phyloP scores from a whole-genome alignment of 2,113 vertebrate genomes.

The Gallinago undulata region DNA sequence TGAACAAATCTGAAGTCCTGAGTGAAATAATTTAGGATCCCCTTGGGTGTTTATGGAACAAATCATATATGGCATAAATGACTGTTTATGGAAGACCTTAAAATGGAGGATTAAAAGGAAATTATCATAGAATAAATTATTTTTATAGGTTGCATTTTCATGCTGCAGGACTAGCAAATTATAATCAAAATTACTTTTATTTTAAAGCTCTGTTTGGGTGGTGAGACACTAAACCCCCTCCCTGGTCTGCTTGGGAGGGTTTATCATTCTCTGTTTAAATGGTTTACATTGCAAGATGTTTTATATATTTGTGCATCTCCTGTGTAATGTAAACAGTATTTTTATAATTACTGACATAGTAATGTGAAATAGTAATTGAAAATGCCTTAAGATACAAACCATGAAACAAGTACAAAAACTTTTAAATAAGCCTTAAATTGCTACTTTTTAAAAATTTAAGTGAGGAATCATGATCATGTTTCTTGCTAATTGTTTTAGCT shows the following conservation, averaged over 20 bases:
- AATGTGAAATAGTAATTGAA: constrained; percentile 20
- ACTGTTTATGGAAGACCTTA: not conserved
- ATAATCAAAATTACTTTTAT: not conserved
- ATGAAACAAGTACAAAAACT: constrained; percentile 25
- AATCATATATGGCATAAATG: not conserved
- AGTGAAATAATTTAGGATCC: not conserved
- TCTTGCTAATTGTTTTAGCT: constrained; percentile 49
- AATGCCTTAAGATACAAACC: constrained; percentile 25
- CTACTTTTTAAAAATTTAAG: not conserved
- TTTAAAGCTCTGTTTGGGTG: not conserved
- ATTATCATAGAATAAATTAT: not conserved
- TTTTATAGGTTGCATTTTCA: not conserved
- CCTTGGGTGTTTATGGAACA: not conserved
- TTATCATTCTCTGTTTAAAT: not conserved
- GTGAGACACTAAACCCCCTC: not conserved
- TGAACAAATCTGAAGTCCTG: not conserved
- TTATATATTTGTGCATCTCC: constrained; percentile 11
- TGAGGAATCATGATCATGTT: constrained; percentile 38
- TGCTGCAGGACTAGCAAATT: not conserved
- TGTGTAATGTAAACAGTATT: constrained; percentile 2
- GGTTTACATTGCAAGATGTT: not conserved
- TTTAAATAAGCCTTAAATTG: constrained; percentile 49
- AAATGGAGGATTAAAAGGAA: not conserved
- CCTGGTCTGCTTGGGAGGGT: not conserved
- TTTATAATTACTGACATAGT: constrained; percentile 30